Base-by-base conservation (phyloP, 2,888 invertebrate species). In the Drosophila glabriapex region DNA sequence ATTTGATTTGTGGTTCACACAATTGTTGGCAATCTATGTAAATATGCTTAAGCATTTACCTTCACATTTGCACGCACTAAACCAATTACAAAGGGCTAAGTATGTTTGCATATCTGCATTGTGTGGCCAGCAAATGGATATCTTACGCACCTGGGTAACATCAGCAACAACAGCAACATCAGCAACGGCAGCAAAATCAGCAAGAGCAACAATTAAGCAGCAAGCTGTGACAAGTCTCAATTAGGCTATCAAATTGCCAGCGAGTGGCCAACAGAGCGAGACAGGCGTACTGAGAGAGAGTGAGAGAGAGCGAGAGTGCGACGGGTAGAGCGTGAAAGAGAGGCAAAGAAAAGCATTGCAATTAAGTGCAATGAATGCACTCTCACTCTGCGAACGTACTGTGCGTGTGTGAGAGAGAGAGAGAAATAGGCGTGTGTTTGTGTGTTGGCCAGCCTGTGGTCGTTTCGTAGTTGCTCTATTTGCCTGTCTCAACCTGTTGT, bases 161-260 rank as follows among this genome's bases (percentile, higher is more conserved):
- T 61, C 41, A 62, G 53, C 22, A 55, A n/a, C 56, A 67, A 53
- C 68, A 53, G 16, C 33, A 49, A 28, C 62, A 65, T 16, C 69
- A 61, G 54, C 65, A 25, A 56, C 68, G 12, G 6, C 68, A 53
- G 16, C 33, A 46, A 28, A 58, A 65, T 22, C 68, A 61, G 54
- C 65, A 25, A 56, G 63, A 59, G 25, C 37, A 73, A 79, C 69
- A 85, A 76, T 74, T 58, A 66, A 62, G 69, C 83, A 73, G 65
- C 84, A 75, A 88, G 66, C 82, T 79, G 87, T 90, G 90, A 89
- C 91, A 89, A 78, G 85, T 91, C 90, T 89, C 87, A 87, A 91
- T 91, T 87, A 91, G 89, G 80, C 88, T 89, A 87, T 87, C 90
- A 76, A 74, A 82, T 87, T 82, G 76, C 80, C 54, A 65, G 55